A percentile compares a stretch with the other conserved stretches of the same genome.
Conservation (phyloP, 2,797 vertebrate genomes). For the Aulostomus chinensis region DNA sequence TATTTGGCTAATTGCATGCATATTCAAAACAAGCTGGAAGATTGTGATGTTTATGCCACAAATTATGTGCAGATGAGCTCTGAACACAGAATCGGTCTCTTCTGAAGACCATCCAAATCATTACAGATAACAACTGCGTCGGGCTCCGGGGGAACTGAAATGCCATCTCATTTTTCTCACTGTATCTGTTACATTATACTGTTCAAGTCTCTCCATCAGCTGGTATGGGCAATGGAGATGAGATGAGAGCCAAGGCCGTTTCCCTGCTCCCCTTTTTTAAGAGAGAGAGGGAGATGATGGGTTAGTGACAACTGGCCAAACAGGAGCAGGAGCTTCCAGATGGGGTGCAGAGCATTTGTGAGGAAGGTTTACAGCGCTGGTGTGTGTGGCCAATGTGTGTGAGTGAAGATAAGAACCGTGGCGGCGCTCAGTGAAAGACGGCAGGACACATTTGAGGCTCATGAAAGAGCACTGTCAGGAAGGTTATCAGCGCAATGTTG, state of each 20-base stretch:
- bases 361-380: conserved; percentile 34
- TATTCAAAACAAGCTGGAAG: conserved; percentile 71
- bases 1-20: conserved; percentile 71
- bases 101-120: conserved; percentile 45
- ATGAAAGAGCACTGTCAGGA: conserved; percentile 69
- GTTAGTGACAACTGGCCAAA: conserved; percentile 37
- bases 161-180: conserved; percentile 50
- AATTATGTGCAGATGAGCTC: conserved; percentile 42
- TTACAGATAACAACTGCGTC: conserved; percentile 55
- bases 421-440: conserved; percentile 52
- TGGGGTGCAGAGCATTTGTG: conserved; percentile 12
- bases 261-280: conserved; percentile 8
- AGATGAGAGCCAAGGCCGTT: conserved; percentile 35
- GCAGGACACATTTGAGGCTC: conserved; percentile 57
- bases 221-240: conserved; percentile 26
- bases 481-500: conserved; percentile 67
- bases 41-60: conserved; percentile 56
- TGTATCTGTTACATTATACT: conserved; percentile 43
- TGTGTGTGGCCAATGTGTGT: conserved; percentile 71
- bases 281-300: conserved; percentile 11
- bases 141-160: conserved; percentile 44
- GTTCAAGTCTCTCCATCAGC: conserved; percentile 30
- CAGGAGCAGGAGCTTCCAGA: conserved; percentile 24
- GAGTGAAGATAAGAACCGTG: conserved; percentile 75
- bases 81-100: conserved; percentile 31